Conservation (phyloP, 2,888 invertebrate genomes). For the Metallyticus violacea region DNA sequence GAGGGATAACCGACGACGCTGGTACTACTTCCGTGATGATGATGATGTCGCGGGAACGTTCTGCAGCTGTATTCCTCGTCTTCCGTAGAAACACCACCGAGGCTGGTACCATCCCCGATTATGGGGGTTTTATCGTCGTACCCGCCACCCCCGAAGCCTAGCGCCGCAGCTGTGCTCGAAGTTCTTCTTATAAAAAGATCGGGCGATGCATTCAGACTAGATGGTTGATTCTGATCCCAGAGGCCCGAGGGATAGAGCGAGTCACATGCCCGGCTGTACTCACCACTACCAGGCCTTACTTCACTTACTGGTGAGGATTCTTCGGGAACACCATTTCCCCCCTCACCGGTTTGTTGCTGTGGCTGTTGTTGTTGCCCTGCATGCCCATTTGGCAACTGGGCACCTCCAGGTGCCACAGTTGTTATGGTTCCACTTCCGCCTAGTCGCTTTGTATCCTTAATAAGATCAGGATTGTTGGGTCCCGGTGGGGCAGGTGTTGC, state of each 20-base stretch:
- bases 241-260: slow-evolving; percentile 55
- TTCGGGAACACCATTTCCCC: not conserved
- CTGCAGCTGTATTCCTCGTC: slow-evolving; percentile 58
- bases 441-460: slow-evolving; percentile 74
- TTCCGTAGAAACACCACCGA: slow-evolving; percentile 46
- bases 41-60: slow-evolving; percentile 58
- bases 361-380: slow-evolving; percentile 2
- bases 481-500: slow-evolving; percentile 53
- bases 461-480: slow-evolving; percentile 78
- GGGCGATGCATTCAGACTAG: slow-evolving; percentile 31
- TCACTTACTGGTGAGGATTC: slow-evolving; percentile 31
- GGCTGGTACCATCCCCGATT: slow-evolving; percentile 50
- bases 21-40: slow-evolving; percentile 33
- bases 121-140: slow-evolving; percentile 71
- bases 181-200: slow-evolving; percentile 53
- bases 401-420: not conserved
- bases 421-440: slow-evolving; percentile 54
- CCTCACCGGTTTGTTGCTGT: slow-evolving; percentile 8
- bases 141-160: slow-evolving; percentile 49
- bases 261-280: slow-evolving; percentile 67
- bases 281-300: slow-evolving; percentile 66
- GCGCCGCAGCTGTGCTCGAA: slow-evolving; percentile 47
- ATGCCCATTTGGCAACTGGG: not conserved
- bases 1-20: slow-evolving; percentile 60
- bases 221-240: slow-evolving; percentile 60